These are phyloP conservation scores for Ambastaia sidthimunki DNA, from an alignment of 2,797 vertebrate genomes.

Conservation along the genomic window DNA sequence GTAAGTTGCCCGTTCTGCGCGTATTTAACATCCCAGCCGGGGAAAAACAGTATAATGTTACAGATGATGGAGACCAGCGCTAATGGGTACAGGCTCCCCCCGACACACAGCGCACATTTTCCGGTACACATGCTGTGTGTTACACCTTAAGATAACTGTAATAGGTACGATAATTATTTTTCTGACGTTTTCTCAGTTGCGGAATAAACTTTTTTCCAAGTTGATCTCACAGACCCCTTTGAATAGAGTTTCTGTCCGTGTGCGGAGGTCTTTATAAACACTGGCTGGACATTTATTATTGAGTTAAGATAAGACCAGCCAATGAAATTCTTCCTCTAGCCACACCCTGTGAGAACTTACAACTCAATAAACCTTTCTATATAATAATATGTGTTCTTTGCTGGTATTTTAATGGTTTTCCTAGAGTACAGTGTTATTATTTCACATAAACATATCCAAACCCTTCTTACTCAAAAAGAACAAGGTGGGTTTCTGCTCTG, in stretches of 20 bases:
- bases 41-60: constrained; percentile 82
- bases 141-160: not conserved
- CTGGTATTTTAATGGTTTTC: not conserved
- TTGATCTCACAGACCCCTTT: not conserved
- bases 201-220: not conserved
- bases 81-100: constrained; percentile 73
- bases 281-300: constrained; percentile 25
- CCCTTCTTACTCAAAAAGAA: not conserved
- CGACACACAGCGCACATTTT: constrained; percentile 76
- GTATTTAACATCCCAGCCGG: constrained; percentile 70
- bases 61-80: constrained; percentile 75
- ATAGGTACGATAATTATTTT: not conserved
- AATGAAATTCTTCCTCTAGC: not conserved
- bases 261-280: constrained; percentile 22
- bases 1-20: constrained; percentile 71
- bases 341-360: constrained; percentile 7
- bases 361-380: not conserved
- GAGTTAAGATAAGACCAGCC: constrained; percentile 37
- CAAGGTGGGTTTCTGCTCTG: not conserved
- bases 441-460: not conserved
- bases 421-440: not conserved
- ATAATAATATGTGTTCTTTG: not conserved
- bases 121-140: constrained; percentile 78
- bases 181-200: not conserved
- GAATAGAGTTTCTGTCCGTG: not conserved